phyloP scores from a whole-genome alignment of 53 echinoderm and acorn worm species.

The Mesocentrotus franciscanus region DNA sequence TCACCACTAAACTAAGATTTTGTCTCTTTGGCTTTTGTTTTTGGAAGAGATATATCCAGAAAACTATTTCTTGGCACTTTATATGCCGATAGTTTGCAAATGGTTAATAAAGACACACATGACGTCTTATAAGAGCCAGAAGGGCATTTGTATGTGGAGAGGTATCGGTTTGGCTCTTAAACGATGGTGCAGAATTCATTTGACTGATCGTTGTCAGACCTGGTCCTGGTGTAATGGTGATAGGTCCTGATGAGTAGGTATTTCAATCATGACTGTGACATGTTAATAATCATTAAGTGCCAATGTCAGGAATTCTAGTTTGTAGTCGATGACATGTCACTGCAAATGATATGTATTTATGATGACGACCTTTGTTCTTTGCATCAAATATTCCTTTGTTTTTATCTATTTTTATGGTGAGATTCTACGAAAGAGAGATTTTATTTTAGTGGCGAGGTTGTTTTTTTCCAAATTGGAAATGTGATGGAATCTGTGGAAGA shows the following conservation, averaged over 20 bases:
- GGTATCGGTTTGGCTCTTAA: not conserved
- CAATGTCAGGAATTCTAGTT: not conserved
- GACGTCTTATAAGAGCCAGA: not conserved
- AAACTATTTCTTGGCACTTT: not conserved
- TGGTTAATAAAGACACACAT: not conserved
- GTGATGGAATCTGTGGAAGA: not conserved
- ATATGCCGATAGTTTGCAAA: not conserved
- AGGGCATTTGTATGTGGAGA: not conserved
- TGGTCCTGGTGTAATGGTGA: not conserved
- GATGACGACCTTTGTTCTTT: not conserved
- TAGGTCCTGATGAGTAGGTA: not conserved
- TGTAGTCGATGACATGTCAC: not conserved
- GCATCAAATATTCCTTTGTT: not conserved
- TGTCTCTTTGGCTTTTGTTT: not conserved
- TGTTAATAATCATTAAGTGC: not conserved
- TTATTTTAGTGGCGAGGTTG: not conserved
- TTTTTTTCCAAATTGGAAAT: slow-evolving; percentile 28
- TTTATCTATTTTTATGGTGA: slow-evolving; percentile 23
- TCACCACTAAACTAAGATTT: not conserved
- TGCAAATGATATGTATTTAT: not conserved
- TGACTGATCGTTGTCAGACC: not conserved
- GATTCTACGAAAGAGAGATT: not conserved
- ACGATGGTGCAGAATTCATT: not conserved
- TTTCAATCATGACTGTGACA: not conserved
- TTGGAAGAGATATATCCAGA: not conserved